Evolutionary conservation across 2,113 vertebrate genomes (phyloP), one percentile per base, ranked within the genome.

Genomic region (Leiothrix lutea): DNA sequence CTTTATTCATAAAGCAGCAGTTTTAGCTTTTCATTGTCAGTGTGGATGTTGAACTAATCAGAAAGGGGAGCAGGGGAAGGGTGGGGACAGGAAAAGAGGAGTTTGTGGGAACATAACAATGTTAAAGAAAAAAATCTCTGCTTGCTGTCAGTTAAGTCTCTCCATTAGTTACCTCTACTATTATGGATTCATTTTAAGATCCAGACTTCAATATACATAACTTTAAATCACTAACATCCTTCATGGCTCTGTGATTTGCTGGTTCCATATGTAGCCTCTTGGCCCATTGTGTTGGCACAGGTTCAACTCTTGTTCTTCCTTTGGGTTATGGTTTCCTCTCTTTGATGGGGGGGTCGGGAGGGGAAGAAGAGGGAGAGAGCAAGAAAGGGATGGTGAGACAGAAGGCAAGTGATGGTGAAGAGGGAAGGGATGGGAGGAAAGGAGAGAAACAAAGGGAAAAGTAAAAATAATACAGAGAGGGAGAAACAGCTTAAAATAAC

Each of bases 171-270:
- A 98, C 97, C 97, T 98, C 96, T 97, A 97, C 96, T 96, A 97
- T 98, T 98, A 97, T 96, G 98, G 97, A 98, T 97, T 97, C 98
- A 96, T 97, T 98, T 97, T 97, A 97, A 98, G 97, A 98, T 97
- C 95, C 88, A 94, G 97, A 97, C 97, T 98, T 98, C 97, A 97
- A 91, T 97, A 97, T 97, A 98, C 97, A 98, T 98, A 97, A 97
- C 97, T 98, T 98, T 98, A 98, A 98, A 98, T 98, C 98, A 98
- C 98, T 98, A 98, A 98, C 97, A 98, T 98, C 97, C 97, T 98
- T 98, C 97, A 97, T 47, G 90, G 96, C 88, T 81, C 94, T 96
- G 83, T 98, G 98, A 98, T 98, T 98, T 98, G 98, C 97, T 97
- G 97, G 93, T 97, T 98, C 98, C 98, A 98, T 98, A 98, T 98